Percentiles rank a stretch among this genome's conserved stretches.
These are phyloP conservation scores for Eulacestoma nigropectus DNA, from an alignment of 2,113 vertebrate genomes.

Conservation along the genomic window DNA sequence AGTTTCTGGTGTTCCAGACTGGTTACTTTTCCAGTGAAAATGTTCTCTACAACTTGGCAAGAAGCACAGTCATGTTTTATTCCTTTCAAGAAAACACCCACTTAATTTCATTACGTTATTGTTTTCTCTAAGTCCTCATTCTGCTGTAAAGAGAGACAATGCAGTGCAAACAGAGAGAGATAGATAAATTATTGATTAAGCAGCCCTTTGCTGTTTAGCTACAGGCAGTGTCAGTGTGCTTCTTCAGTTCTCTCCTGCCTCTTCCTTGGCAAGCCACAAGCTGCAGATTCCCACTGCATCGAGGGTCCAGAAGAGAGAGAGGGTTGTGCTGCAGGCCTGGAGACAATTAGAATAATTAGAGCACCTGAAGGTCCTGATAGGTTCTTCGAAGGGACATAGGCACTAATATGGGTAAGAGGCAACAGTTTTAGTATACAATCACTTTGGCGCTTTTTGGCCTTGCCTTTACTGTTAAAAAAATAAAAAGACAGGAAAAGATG, in stretches of 20 bases:
- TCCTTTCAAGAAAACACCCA: not conserved
- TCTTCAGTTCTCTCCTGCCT: not conserved
- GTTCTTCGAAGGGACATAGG: not conserved
- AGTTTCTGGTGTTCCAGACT: not conserved
- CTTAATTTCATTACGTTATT: not conserved
- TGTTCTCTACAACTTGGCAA: not conserved
- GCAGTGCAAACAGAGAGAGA: not conserved
- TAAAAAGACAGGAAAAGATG: not conserved
- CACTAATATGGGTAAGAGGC: not conserved
- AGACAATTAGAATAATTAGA: not conserved
- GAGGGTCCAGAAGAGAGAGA: not conserved
- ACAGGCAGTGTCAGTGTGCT: not conserved
- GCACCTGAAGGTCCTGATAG: not conserved
- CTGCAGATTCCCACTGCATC: not conserved
- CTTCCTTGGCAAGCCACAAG: not conserved
- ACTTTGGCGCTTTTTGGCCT: not conserved
- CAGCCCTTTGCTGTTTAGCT: not conserved
- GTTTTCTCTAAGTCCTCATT: not conserved
- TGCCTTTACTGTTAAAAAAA: not conserved
- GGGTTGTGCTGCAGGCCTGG: not conserved
- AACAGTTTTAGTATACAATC: not conserved
- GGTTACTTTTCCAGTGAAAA: not conserved
- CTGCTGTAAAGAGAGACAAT: not conserved
- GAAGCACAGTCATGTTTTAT: not conserved
- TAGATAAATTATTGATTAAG: not conserved